A percentile compares a stretch with the other conserved stretches of the same genome.
phyloP scores from a whole-genome alignment of 2,888 invertebrate species.

The Volucella inflata region DNA sequence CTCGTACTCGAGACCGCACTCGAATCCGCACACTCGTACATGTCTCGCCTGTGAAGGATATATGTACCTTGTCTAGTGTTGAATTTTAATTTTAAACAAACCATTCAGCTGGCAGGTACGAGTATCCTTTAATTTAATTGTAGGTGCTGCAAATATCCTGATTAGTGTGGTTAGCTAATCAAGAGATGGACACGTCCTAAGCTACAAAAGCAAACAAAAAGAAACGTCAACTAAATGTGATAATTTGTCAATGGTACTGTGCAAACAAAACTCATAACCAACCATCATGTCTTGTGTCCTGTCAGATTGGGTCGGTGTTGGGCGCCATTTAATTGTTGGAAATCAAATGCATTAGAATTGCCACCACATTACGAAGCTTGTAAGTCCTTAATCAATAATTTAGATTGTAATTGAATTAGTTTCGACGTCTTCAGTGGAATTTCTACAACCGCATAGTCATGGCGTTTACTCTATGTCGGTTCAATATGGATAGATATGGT shows the following conservation, averaged over 20 bases:
- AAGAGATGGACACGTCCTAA: conserved; percentile 53
- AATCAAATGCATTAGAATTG: conserved; percentile 25
- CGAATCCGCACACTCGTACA: no score
- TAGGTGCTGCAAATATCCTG: conserved; percentile 51
- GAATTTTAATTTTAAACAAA: conserved; percentile 27
- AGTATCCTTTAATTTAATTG: conserved; percentile 47
- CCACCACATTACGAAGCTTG: conserved; percentile 29
- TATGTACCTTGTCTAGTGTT: neutral
- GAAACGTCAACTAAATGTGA: conserved; percentile 25
- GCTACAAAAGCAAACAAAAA: conserved; percentile 30
- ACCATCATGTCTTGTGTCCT: no score
- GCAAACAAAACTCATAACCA: conserved; percentile 37
- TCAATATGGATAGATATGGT: no score
- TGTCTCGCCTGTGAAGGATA: no score
- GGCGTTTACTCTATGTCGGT: neutral
- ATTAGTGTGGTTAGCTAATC: conserved; percentile 62
- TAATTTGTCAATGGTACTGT: conserved; percentile 38
- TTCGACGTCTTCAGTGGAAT: conserved; percentile 45
- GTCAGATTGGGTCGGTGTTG: neutral
- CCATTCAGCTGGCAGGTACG: neutral
- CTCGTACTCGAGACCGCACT: neutral
- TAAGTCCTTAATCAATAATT: conserved; percentile 62
- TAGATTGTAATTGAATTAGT: conserved; percentile 68
- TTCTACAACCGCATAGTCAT: conserved; percentile 15
- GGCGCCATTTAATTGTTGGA: conserved; percentile 43